A percentile compares a stretch with the other conserved stretches of the same genome.
Conservation (phyloP, 2,888 invertebrate species). For the Belgica antarctica region DNA sequence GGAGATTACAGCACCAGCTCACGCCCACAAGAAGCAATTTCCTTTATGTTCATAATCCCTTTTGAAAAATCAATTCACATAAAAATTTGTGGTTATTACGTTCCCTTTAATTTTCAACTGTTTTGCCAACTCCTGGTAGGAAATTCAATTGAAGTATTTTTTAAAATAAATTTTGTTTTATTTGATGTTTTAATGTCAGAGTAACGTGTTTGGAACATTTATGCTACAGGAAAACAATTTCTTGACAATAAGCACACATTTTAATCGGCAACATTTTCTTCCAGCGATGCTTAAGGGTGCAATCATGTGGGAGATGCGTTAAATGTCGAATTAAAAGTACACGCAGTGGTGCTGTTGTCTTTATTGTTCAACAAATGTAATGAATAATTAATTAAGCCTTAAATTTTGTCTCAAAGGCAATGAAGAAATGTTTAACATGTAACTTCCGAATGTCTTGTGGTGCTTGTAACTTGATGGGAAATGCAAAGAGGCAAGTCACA, state of each 20-base stretch:
- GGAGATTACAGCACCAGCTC: constrained; percentile 1
- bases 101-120: constrained; percentile 23
- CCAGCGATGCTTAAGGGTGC: not conserved
- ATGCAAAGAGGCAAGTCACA: not conserved
- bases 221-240: not conserved
- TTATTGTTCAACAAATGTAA: constrained; percentile 37
- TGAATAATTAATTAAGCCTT: constrained; percentile 37
- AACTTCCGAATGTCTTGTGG: not conserved
- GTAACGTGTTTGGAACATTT: not conserved
- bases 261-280: constrained; percentile 11
- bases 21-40: constrained; percentile 32
- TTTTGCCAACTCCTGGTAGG: not conserved
- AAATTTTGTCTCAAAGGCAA: constrained; percentile 24
- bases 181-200: constrained; percentile 26
- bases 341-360: constrained; percentile 5
- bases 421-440: not conserved
- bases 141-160: constrained; percentile 10
- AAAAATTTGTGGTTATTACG: constrained; percentile 33
- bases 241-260: not conserved
- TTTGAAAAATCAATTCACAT: constrained; percentile 26
- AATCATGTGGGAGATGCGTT: constrained; percentile 31
- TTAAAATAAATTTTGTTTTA: constrained; percentile 21
- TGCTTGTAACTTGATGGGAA: not conserved
- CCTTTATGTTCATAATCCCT: constrained; percentile 19
- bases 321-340: constrained; percentile 37